Evolutionary conservation across 2,113 vertebrate species (phyloP).

Genomic region (Callionymus lyra): DNA sequence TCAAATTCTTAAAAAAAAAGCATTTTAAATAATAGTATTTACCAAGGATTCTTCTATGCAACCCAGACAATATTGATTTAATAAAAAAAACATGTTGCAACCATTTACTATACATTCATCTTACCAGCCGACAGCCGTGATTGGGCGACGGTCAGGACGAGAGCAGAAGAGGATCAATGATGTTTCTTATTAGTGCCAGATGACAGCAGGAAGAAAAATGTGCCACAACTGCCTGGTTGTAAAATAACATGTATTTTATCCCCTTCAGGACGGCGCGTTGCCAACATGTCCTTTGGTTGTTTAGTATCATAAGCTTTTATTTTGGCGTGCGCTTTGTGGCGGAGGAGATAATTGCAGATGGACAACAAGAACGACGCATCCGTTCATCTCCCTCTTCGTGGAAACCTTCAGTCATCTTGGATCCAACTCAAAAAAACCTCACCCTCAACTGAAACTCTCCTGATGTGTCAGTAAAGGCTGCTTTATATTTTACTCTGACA

Average conservation of each 20-base stretch:
- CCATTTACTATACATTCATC: no score
- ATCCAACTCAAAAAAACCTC: constrained; percentile 43
- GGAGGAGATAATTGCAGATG: constrained; percentile 44
- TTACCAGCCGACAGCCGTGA: constrained; percentile 6
- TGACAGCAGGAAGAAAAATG: constrained; percentile 14
- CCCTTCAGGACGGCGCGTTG: neutral
- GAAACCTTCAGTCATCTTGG: constrained; percentile 59
- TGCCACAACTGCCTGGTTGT: constrained; percentile 12
- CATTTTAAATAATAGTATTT: no score
- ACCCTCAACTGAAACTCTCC: constrained; percentile 27
- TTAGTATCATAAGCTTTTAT: constrained; percentile 24
- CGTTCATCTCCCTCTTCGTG: constrained; percentile 42
- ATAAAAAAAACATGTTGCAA: no score
- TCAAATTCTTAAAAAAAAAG: no score
- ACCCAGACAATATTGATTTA: no score
- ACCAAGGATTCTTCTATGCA: no score
- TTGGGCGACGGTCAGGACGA: constrained; percentile 13
- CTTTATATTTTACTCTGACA: constrained; percentile 48
- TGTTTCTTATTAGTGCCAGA: constrained; percentile 17
- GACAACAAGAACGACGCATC: constrained; percentile 46
- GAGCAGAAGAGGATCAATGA: constrained; percentile 32
- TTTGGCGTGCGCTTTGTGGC: constrained; percentile 31
- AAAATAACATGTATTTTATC: constrained; percentile 24
- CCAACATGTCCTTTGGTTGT: constrained; percentile 12
- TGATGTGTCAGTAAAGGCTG: constrained; percentile 38